Conservation (phyloP, 2,888 invertebrate species). For the Amiota mariae region DNA sequence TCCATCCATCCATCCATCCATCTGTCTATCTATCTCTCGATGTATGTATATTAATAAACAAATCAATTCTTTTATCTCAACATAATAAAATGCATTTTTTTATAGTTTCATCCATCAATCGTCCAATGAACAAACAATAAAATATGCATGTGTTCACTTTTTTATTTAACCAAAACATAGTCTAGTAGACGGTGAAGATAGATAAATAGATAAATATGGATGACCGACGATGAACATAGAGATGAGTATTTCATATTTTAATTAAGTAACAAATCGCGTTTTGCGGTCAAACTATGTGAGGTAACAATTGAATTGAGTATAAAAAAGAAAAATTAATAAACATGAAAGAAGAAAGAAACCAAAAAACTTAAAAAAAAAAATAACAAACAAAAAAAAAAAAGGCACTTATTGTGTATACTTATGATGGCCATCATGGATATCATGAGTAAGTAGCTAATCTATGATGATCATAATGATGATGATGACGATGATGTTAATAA, state of each 20-base stretch:
- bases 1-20: not conserved
- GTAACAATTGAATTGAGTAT: constrained; percentile 47
- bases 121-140: not conserved
- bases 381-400: not conserved
- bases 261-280: constrained; percentile 56
- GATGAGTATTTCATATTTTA: constrained; percentile 31
- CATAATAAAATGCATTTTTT: constrained; percentile 19
- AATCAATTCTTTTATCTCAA: constrained; percentile 13
- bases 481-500: constrained; percentile 23
- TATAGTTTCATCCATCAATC: constrained; percentile 2
- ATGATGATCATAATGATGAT: not conserved
- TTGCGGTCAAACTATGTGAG: constrained; percentile 53
- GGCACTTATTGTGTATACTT: not conserved
- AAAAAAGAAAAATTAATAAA: constrained; percentile 37
- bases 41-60: not conserved
- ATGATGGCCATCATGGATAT: constrained; percentile 31
- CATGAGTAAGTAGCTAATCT: constrained; percentile 9
- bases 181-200: not conserved
- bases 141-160: not conserved
- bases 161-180: no score
- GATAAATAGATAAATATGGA: not conserved
- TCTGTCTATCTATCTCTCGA: not conserved
- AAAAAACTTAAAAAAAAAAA: constrained; percentile 29
- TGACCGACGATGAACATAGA: not conserved
- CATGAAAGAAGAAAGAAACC: constrained; percentile 35